Percentiles rank a stretch among this genome's conserved stretches.
Conservation (phyloP, 2,888 invertebrate species). For the Andrena chrysosceles region DNA sequence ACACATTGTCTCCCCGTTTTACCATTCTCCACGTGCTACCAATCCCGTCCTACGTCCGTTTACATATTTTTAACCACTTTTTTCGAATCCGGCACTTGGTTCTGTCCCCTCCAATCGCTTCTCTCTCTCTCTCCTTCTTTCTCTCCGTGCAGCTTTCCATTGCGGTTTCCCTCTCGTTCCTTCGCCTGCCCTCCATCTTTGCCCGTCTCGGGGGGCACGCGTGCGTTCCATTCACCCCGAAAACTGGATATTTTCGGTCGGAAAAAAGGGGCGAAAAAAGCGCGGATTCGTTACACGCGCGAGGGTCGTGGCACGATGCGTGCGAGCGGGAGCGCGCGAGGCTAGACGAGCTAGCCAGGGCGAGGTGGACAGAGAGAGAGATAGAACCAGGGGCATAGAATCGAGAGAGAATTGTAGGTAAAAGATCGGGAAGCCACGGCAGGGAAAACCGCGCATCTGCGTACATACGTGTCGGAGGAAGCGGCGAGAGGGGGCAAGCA, state of each 20-base stretch:
- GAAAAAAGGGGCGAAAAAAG: conserved; percentile 76
- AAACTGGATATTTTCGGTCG: conserved; percentile 80
- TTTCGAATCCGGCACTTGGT: conserved; percentile 60
- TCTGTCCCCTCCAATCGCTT: conserved; percentile 17
- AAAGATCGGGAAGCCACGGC: conserved; percentile 64
- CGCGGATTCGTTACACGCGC: conserved; percentile 81
- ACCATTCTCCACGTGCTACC: conserved; percentile 70
- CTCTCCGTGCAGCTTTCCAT: conserved; percentile 49
- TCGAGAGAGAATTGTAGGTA: conserved; percentile 61
- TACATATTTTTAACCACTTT: conserved; percentile 80
- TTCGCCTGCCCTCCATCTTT: background rate
- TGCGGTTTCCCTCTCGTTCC: conserved; percentile 32
- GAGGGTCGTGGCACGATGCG: conserved; percentile 68
- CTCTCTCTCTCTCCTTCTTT: background rate
- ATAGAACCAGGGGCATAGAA: conserved; percentile 10
- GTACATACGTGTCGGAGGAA: conserved; percentile 53
- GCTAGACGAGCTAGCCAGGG: background rate
- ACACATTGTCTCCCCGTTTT: conserved; percentile 73
- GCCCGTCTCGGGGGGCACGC: conserved; percentile 10
- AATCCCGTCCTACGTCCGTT: conserved; percentile 69
- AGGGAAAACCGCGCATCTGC: conserved; percentile 77
- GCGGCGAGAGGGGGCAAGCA: conserved; percentile 11
- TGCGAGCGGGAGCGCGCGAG: conserved; percentile 51
- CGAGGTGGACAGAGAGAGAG: conserved; percentile 12
- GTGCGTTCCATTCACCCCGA: conserved; percentile 70